Evolutionary conservation across 2,888 invertebrate genomes (phyloP).

Genomic region (Masnerella sp.): DNA sequence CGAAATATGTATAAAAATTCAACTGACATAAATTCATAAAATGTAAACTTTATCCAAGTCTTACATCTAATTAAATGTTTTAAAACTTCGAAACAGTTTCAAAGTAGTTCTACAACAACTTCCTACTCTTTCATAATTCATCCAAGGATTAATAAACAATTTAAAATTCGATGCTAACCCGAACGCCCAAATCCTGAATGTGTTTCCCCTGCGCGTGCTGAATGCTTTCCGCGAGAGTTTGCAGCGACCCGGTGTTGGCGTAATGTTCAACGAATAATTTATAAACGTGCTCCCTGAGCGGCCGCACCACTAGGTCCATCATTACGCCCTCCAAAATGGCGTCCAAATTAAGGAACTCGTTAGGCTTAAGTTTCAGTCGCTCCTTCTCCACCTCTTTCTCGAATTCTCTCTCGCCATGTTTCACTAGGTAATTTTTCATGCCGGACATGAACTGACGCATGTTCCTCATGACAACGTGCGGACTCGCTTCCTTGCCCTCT

Average conservation of each 20-base stretch:
- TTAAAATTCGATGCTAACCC: slow-evolving; percentile 77
- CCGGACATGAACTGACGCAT: slow-evolving; percentile 99
- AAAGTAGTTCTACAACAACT: too few relatives aligned
- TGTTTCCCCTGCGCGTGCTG: slow-evolving; percentile 84
- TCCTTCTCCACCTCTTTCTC: slow-evolving; percentile 94
- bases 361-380: slow-evolving; percentile 88
- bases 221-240: slow-evolving; percentile 85
- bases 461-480: slow-evolving; percentile 92
- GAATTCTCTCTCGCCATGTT: slow-evolving; percentile 95
- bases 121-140: too few relatives aligned
- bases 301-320: slow-evolving; percentile 93
- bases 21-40: too few relatives aligned
- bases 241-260: slow-evolving; percentile 85
- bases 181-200: slow-evolving; percentile 84
- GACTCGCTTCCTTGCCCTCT: slow-evolving; percentile 92
- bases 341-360: slow-evolving; percentile 96
- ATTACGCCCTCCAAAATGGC: slow-evolving; percentile 96
- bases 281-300: slow-evolving; percentile 90
- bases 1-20: too few relatives aligned
- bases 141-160: background rate
- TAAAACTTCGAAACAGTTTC: too few relatives aligned
- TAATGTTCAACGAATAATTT: slow-evolving; percentile 93
- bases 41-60: too few relatives aligned
- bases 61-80: too few relatives aligned
- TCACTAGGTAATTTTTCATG: slow-evolving; percentile 97